phyloP scores from a whole-genome alignment of 1,140 invertebrate genomes.

The Conus betulinus region DNA sequence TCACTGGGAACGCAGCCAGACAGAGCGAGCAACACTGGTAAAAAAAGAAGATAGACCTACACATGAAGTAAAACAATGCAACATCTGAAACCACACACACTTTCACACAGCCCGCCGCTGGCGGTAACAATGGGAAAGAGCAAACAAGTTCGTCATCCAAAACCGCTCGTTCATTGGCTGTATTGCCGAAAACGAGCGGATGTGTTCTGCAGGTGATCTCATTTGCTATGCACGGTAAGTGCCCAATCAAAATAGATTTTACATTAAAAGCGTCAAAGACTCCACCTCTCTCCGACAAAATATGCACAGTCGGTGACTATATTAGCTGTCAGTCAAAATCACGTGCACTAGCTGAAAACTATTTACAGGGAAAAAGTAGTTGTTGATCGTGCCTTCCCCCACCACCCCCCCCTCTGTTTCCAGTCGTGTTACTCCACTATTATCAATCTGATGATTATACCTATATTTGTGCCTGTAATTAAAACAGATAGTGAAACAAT shows the following conservation, averaged over 20 bases:
- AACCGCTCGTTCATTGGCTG: slow-evolving; percentile 66
- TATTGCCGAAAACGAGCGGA: slow-evolving; percentile 67
- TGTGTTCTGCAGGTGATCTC: slow-evolving; percentile 64
- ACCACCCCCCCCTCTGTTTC: too few relatives aligned
- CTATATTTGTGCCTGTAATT: too few relatives aligned
- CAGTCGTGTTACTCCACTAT: too few relatives aligned
- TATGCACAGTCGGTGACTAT: slow-evolving; percentile 46
- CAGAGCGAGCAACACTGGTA: neutral
- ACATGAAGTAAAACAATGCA: neutral
- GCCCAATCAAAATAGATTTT: slow-evolving; percentile 36
- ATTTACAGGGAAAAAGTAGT: too few relatives aligned
- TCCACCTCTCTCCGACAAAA: slow-evolving; percentile 20
- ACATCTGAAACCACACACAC: slow-evolving; percentile 39
- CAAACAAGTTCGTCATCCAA: slow-evolving; percentile 41
- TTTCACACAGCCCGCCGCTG: slow-evolving; percentile 37
- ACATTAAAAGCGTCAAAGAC: slow-evolving; percentile 19
- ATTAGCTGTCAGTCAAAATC: slow-evolving; percentile 55
- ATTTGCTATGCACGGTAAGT: slow-evolving; percentile 53
- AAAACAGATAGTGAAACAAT: too few relatives aligned
- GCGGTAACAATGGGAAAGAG: slow-evolving; percentile 41
- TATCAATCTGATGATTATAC: too few relatives aligned
- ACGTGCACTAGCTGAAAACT: slow-evolving; percentile 41
- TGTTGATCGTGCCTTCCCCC: too few relatives aligned
- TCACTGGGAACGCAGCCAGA: slow-evolving; percentile 9
- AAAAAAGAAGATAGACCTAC: neutral